Evolutionary conservation across 2,888 invertebrate species (phyloP), one percentile per base, ranked within the genome.

Genomic region (Drosophila limbata): DNA sequence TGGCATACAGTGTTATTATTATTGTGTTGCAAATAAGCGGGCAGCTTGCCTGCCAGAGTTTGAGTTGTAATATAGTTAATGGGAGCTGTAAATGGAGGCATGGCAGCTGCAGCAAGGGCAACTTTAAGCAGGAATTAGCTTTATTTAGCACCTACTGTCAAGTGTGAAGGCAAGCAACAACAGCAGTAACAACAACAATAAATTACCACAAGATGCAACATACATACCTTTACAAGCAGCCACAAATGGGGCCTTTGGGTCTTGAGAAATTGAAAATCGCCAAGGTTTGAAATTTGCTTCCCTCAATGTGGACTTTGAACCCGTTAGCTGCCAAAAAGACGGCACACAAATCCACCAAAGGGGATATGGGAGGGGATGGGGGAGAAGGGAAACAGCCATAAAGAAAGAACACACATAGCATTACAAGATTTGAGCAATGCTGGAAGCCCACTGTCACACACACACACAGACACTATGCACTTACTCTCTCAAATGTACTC

Each of bases 261-360:
- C 19, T 35, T 61, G 56, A 39, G 60, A 57, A 62, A 59, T 66
- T 55, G 50, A 50, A 61, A 68, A 62, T 45, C 57, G 39, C 21
- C 42, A 48, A 52, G 21, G 40, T 55, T 61, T 50, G 56, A 66
- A 72, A 64, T 65, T 64, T 53, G 52, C 68, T 62, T 64, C 69
- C 73, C 77, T 72, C 55, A 65, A 60, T 50, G 33, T 74, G 85
- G 83, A 85, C 88, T 81, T 83, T 84, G 77, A 15, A 78, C 87
- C 48, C 73, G 71, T 73, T 84, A 69, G 64, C 45, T 73, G 77
- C 68, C 73, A 71, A 79, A 77, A 82, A 66, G 75, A 50, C 59
- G 15, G 50, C 52, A 61, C 8, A 55, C 31, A 47, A 62, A 51
- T 53, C 37, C 19, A 15, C 37, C 39, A 21, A 47, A 17, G 17